These are phyloP conservation scores for Tupaia tana DNA, from an alignment of 2,113 vertebrate species.

Conservation along the genomic window DNA sequence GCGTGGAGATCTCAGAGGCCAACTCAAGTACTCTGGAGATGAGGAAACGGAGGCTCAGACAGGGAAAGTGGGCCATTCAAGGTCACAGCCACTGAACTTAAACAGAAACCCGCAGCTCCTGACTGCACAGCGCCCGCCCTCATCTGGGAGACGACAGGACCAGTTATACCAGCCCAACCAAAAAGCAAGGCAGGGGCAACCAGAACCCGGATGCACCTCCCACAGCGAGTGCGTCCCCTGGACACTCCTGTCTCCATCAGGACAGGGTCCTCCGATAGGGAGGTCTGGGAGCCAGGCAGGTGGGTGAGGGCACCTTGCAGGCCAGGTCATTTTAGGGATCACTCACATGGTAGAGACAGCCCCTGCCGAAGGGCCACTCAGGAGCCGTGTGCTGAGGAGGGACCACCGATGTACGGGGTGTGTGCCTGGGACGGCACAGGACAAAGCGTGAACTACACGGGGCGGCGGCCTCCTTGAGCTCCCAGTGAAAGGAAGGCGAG, in stretches of 20 bases:
- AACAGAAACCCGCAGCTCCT: not conserved
- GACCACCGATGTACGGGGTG: fast-evolving
- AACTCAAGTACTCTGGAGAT: not conserved
- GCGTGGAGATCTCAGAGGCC: not conserved
- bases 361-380: not conserved
- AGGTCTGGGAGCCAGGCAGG: not conserved
- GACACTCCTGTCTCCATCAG: not conserved
- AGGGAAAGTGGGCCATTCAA: not conserved
- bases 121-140: not conserved
- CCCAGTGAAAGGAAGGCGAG: not conserved
- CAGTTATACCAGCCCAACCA: too few relatives aligned
- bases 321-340: not conserved
- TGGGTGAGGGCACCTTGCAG: too few relatives aligned
- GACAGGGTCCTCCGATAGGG: not conserved
- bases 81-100: not conserved
- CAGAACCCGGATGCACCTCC: not conserved
- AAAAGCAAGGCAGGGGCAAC: not conserved
- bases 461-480: not conserved
- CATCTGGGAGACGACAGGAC: not conserved
- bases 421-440: fast-evolving
- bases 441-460: not conserved
- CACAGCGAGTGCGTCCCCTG: fast-evolving
- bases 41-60: not conserved
- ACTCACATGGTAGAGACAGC: not conserved
- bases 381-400: not conserved